Evolutionary conservation across 2,888 invertebrate genomes (phyloP).

Genomic region (Dryobotodes eremita): DNA sequence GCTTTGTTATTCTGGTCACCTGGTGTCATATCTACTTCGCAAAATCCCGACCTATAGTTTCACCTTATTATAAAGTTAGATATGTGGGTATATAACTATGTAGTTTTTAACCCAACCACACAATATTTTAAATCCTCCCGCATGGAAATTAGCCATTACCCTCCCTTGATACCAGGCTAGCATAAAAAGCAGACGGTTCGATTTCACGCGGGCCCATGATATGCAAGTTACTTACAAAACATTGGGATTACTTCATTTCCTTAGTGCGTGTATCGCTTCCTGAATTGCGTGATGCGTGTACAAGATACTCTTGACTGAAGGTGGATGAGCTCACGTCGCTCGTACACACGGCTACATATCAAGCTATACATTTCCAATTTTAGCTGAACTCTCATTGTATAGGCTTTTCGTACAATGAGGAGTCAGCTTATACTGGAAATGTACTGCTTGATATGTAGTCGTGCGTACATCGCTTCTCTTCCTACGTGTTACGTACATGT

Average conservation of each 20-base stretch:
- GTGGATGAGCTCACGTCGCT: slow-evolving; percentile 43
- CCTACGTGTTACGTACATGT: slow-evolving; percentile 26
- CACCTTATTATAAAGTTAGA: background rate
- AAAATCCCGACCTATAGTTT: background rate
- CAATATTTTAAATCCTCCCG: background rate
- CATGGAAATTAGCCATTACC: background rate
- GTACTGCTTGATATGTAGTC: background rate
- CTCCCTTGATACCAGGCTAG: slow-evolving; percentile 6
- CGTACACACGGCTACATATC: background rate
- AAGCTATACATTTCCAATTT: background rate
- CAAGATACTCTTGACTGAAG: slow-evolving; percentile 28
- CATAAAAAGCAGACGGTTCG: slow-evolving; percentile 18
- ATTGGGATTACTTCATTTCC: slow-evolving; percentile 62
- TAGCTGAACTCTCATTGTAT: too few species aligned
- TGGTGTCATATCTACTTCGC: background rate
- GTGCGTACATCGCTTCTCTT: slow-evolving; percentile 43
- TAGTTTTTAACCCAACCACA: background rate
- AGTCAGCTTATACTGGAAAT: too few species aligned
- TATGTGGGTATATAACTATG: background rate
- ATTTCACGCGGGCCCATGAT: slow-evolving; percentile 26
- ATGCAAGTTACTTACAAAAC: slow-evolving; percentile 37
- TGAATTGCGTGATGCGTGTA: slow-evolving; percentile 36
- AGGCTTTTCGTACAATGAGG: too few species aligned
- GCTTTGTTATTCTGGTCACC: background rate
- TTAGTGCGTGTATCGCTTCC: slow-evolving; percentile 48